phyloP scores from a whole-genome alignment of 2,888 invertebrate genomes.

The Polyommatus iphigenia region DNA sequence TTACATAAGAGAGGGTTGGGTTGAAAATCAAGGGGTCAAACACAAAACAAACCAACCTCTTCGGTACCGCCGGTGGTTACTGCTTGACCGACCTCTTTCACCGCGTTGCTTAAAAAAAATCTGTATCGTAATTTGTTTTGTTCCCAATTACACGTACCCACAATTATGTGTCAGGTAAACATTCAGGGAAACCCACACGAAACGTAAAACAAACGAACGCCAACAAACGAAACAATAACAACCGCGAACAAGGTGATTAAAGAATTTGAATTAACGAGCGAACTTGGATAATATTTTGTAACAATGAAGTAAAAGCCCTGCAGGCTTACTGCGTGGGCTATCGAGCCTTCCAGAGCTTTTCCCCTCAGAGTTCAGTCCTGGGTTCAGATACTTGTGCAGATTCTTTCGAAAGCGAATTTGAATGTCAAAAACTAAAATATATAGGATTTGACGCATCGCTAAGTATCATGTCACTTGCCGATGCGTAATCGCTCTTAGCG shows the following conservation, averaged over 20 bases:
- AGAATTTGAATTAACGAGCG: conserved; percentile 19
- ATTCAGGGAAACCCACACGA: conserved; percentile 18
- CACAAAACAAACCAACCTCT: too few species aligned
- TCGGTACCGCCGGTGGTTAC: neutral
- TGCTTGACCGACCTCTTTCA: neutral
- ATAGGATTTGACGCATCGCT: too few species aligned
- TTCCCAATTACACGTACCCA: neutral
- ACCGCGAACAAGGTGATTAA: conserved; percentile 18
- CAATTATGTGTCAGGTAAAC: conserved; percentile 25
- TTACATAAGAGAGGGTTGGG: too few species aligned
- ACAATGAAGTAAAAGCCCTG: neutral
- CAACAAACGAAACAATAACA: conserved; percentile 26
- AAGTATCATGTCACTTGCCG: too few species aligned
- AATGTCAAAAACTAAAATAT: too few species aligned
- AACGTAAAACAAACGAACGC: neutral
- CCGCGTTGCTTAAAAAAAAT: neutral
- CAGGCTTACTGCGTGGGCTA: neutral
- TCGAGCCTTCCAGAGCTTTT: neutral
- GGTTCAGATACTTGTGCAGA: too few species aligned
- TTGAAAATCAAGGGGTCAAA: too few species aligned
- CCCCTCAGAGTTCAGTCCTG: neutral
- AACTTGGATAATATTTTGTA: conserved; percentile 3
- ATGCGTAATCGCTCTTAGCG: too few species aligned
- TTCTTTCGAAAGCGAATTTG: too few species aligned
- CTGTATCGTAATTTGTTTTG: neutral